Evolutionary conservation across 2,797 vertebrate genomes (phyloP).

Genomic region (Carapus acus): DNA sequence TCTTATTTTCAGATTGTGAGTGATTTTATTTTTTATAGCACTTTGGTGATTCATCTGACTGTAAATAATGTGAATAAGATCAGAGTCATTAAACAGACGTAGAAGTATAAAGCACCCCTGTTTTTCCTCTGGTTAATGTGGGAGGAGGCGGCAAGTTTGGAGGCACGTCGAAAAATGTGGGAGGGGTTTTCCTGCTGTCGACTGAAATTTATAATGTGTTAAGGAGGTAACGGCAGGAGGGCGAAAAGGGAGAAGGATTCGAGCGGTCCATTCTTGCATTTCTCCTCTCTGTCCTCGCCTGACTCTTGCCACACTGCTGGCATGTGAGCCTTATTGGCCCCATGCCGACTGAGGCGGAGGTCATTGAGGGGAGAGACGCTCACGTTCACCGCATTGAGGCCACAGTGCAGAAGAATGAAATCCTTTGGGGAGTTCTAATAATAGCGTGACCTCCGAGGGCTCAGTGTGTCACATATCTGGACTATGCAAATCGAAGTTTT

Average conservation of each 20-base stretch:
- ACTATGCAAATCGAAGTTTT: neutral
- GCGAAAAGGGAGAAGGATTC: neutral
- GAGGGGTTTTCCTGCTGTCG: neutral
- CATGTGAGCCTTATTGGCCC: slow-evolving; percentile 6
- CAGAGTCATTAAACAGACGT: slow-evolving; percentile 26
- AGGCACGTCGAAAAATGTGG: neutral
- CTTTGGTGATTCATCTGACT: slow-evolving; percentile 37
- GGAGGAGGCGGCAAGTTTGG: neutral
- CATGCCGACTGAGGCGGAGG: slow-evolving; percentile 47
- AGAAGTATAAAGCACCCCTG: neutral
- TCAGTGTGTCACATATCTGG: neutral
- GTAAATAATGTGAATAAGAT: slow-evolving; percentile 55
- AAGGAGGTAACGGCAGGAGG: neutral
- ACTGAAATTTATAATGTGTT: neutral
- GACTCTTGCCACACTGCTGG: too few species aligned
- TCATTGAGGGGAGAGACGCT: slow-evolving; percentile 35
- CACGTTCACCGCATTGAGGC: slow-evolving; percentile 20
- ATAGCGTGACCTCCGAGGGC: slow-evolving; percentile 19
- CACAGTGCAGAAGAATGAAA: slow-evolving; percentile 1
- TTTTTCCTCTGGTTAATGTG: neutral
- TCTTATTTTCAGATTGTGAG: slow-evolving; percentile 33
- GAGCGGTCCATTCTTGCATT: slow-evolving; percentile 2
- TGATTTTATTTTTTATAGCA: slow-evolving; percentile 62
- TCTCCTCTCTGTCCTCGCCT: neutral
- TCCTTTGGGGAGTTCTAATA: slow-evolving; percentile 15